These are phyloP conservation scores for Tipula unca DNA, from an alignment of 2,888 invertebrate genomes.

Conservation along the genomic window DNA sequence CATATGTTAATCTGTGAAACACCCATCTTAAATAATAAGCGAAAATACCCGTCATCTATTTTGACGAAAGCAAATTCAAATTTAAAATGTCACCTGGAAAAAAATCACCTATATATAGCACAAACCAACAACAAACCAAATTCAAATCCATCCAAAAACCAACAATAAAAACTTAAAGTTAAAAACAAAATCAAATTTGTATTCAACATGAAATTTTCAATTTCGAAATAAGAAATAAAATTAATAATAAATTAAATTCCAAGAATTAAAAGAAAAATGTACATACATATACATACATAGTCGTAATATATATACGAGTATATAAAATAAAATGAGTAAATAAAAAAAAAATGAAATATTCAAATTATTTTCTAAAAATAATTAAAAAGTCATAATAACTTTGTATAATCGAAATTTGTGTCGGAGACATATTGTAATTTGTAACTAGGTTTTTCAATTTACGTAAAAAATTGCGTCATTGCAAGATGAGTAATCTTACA, in stretches of 20 bases:
- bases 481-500: not conserved
- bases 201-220: not conserved
- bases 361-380: slow-evolving; percentile 14
- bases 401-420: not conserved
- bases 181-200: not conserved
- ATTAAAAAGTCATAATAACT: not conserved
- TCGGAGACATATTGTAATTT: not conserved
- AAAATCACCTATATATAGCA: not conserved
- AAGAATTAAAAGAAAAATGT: not conserved
- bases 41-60: not conserved
- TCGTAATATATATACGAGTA: not conserved
- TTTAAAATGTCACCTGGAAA: not conserved
- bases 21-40: too few relatives aligned
- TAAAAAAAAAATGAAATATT: not conserved
- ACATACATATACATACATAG: too few relatives aligned
- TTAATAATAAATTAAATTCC: not conserved
- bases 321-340: not conserved
- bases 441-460: not conserved
- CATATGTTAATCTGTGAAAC: too few relatives aligned
- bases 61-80: not conserved
- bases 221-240: slow-evolving; percentile 14
- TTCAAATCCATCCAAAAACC: not conserved
- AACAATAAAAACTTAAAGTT: not conserved
- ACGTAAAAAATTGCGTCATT: not conserved
- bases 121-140: not conserved